A percentile compares a stretch with the other conserved stretches of the same genome.
These are phyloP conservation scores for Hydropsyche betteni DNA, from an alignment of 2,888 invertebrate genomes.

Conservation along the genomic window DNA sequence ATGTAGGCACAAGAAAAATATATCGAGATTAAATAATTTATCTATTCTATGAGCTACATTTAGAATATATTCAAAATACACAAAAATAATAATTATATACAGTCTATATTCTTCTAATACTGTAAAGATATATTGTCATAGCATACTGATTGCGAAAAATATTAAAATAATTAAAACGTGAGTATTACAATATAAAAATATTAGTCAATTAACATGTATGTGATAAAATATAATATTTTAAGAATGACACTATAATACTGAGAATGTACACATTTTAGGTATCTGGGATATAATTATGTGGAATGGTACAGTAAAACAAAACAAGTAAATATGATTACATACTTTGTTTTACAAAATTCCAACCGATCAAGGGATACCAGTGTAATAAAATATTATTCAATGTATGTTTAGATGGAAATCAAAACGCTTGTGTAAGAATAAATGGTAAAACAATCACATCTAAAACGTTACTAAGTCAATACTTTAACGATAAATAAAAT, in stretches of 20 bases:
- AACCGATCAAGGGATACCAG: too few species aligned
- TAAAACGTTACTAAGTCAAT: too few species aligned
- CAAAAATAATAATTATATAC: slow-evolving; percentile 9
- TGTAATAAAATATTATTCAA: too few species aligned
- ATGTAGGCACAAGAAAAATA: slow-evolving; percentile 27
- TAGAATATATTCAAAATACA: slow-evolving; percentile 19
- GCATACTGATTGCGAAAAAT: slow-evolving; percentile 10
- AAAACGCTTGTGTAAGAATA: too few species aligned
- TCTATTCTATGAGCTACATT: slow-evolving; percentile 9
- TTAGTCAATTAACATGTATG: background rate
- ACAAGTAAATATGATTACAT: too few species aligned
- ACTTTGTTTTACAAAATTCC: too few species aligned
- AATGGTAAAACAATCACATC: too few species aligned
- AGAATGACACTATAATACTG: background rate
- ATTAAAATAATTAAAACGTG: slow-evolving; percentile 5
- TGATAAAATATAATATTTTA: background rate
- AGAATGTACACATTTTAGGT: background rate
- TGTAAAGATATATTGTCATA: slow-evolving; percentile 11
- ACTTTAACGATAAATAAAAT: too few species aligned
- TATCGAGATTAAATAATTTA: slow-evolving; percentile 10
- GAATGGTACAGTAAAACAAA: too few species aligned
- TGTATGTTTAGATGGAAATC: too few species aligned
- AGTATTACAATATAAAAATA: slow-evolving; percentile 18
- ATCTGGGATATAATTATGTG: too few species aligned
- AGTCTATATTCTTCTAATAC: background rate